Conservation (phyloP, 1,140 invertebrate genomes). For the Leptinotarsa defecta region DNA sequence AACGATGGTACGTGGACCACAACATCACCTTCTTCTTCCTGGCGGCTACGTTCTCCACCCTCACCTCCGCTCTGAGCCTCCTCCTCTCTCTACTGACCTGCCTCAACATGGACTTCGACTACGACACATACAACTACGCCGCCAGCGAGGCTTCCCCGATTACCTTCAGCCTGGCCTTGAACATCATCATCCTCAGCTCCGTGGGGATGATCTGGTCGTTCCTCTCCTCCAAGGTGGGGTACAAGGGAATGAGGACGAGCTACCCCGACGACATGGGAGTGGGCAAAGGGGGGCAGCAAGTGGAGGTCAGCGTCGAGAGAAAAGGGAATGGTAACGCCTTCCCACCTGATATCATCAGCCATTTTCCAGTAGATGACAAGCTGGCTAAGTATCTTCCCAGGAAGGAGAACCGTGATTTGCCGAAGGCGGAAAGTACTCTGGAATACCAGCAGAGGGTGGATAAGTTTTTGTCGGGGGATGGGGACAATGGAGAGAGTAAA, state of each 20-base stretch:
- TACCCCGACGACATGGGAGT: conserved; percentile 61
- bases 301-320: conserved; percentile 59
- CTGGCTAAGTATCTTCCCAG: conserved; percentile 61
- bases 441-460: conserved; percentile 51
- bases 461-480: conserved; percentile 44
- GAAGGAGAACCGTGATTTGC: conserved; percentile 59
- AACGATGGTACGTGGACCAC: conserved; percentile 68
- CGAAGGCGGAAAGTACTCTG: conserved; percentile 56
- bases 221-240: conserved; percentile 63
- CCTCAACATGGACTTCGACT: conserved; percentile 32
- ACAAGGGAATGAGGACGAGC: conserved; percentile 64
- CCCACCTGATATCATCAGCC: conserved; percentile 60
- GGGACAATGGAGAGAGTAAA: background rate
- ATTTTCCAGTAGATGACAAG: conserved; percentile 56
- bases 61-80: conserved; percentile 54
- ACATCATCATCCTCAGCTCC: conserved; percentile 65
- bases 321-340: conserved; percentile 56
- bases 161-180: conserved; percentile 59
- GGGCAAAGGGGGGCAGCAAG: conserved; percentile 52
- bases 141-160: conserved; percentile 17
- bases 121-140: conserved; percentile 19
- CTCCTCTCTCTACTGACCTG: conserved; percentile 30
- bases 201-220: conserved; percentile 65
- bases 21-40: conserved; percentile 68
- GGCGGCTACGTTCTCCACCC: conserved; percentile 58